Percentiles rank a stretch among this genome's conserved stretches.
Conservation (phyloP, 2,888 invertebrate species). For the Lydus trimaculatus region DNA sequence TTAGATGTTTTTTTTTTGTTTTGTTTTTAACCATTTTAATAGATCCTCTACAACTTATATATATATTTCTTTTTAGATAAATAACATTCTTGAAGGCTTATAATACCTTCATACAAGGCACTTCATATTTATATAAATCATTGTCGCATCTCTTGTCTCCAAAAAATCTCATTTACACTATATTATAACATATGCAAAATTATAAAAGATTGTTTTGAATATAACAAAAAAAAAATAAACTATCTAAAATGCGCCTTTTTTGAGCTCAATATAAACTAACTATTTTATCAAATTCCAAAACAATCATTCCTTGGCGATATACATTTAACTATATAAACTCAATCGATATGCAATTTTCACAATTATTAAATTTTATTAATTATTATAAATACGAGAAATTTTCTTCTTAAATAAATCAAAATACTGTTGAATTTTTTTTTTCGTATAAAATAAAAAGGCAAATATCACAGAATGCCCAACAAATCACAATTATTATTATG, state of each 20-base stretch:
- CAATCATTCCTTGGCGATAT: background rate
- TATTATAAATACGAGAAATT: background rate
- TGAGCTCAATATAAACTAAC: background rate
- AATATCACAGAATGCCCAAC: conserved; percentile 47
- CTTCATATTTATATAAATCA: conserved; percentile 47
- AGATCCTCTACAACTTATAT: conserved; percentile 46
- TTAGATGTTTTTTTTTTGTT: conserved; percentile 38
- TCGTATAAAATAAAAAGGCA: conserved; percentile 18
- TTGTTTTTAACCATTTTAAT: conserved; percentile 39
- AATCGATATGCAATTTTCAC: background rate
- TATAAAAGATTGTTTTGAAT: background rate
- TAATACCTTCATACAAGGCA: conserved; percentile 48
- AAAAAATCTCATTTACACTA: background rate
- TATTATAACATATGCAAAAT: background rate
- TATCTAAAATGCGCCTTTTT: background rate
- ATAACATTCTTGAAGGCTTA: conserved; percentile 50
- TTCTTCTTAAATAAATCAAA: background rate
- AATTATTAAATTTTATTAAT: background rate
- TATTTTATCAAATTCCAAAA: background rate
- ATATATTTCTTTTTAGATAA: conserved; percentile 38
- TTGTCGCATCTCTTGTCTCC: conserved; percentile 43
- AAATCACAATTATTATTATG: conserved; percentile 35
- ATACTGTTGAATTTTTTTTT: background rate
- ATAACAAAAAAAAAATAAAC: background rate
- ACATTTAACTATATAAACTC: background rate